Evolutionary conservation across 2,888 invertebrate genomes (phyloP).

Genomic region (Spilarctia lutea): DNA sequence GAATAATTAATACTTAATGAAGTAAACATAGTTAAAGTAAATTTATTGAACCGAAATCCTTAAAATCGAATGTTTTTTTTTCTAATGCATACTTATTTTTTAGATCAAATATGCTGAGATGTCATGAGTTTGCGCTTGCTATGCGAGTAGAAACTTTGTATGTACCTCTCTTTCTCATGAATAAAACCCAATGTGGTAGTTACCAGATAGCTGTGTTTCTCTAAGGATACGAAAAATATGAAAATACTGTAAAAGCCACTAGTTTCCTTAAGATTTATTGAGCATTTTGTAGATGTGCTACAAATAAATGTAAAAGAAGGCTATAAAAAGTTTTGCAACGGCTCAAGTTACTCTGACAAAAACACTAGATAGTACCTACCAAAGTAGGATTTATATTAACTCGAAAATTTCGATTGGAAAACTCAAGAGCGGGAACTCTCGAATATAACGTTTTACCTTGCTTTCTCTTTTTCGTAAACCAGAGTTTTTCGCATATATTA

Average conservation of each 20-base stretch:
- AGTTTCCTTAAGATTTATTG: neutral
- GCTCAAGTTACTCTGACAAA: constrained; percentile 10
- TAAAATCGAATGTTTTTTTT: too few species aligned
- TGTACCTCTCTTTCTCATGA: neutral
- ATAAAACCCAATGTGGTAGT: neutral
- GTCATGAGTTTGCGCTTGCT: neutral
- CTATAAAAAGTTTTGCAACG: constrained; percentile 6
- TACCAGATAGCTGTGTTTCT: neutral
- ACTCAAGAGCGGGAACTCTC: constrained; percentile 1
- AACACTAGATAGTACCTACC: constrained; percentile 5
- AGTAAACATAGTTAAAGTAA: neutral
- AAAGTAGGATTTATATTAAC: constrained; percentile 6
- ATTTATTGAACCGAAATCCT: neutral
- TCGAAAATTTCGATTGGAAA: constrained; percentile 12
- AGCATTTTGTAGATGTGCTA: neutral
- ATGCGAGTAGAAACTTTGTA: neutral
- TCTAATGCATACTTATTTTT: neutral
- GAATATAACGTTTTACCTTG: neutral
- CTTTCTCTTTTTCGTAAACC: neutral
- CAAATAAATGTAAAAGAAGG: neutral
- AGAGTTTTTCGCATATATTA: neutral
- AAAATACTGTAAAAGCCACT: neutral
- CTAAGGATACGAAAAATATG: neutral
- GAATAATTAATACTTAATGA: neutral
- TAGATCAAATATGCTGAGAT: neutral